These are phyloP conservation scores for Trimorus sp. DNA, from an alignment of 2,888 invertebrate genomes.

Conservation along the genomic window DNA sequence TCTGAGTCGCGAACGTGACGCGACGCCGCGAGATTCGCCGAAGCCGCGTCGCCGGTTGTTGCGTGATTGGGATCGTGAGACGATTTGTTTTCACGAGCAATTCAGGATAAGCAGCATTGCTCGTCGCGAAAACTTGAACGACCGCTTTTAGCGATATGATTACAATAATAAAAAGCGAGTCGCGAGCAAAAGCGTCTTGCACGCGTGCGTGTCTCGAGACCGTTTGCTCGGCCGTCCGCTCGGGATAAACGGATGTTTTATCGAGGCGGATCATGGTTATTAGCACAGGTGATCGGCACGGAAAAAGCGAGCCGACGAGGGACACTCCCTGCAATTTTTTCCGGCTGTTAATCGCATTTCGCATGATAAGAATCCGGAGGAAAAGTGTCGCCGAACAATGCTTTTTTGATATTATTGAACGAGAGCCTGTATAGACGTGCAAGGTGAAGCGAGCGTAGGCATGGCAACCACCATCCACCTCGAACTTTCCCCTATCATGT, in stretches of 20 bases:
- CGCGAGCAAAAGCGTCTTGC: background rate
- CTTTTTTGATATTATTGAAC: constrained; percentile 36
- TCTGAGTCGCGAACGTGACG: constrained; percentile 56
- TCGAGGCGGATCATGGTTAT: too few species aligned
- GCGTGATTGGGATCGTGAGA: constrained; percentile 55
- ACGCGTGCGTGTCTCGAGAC: background rate
- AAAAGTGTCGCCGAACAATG: background rate
- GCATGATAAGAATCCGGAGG: too few species aligned
- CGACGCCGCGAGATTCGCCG: constrained; percentile 46
- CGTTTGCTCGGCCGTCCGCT: too few species aligned
- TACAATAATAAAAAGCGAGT: constrained; percentile 23
- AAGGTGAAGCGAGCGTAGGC: constrained; percentile 74
- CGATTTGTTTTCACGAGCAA: constrained; percentile 45
- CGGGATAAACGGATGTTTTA: too few species aligned
- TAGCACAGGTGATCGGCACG: too few species aligned
- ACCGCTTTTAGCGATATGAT: constrained; percentile 29
- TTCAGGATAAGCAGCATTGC: constrained; percentile 32
- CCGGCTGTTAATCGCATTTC: too few species aligned
- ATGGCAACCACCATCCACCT: constrained; percentile 76
- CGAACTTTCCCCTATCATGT: constrained; percentile 64
- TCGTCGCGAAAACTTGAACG: constrained; percentile 39
- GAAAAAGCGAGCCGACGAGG: too few species aligned
- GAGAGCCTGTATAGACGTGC: constrained; percentile 43
- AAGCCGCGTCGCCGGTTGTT: constrained; percentile 34
- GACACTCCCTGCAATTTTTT: too few species aligned